Percentiles rank a stretch among this genome's conserved stretches.
These are phyloP conservation scores for Pachyseris speciosa DNA, from an alignment of 64 coral and sea anemone genomes.

Conservation along the genomic window DNA sequence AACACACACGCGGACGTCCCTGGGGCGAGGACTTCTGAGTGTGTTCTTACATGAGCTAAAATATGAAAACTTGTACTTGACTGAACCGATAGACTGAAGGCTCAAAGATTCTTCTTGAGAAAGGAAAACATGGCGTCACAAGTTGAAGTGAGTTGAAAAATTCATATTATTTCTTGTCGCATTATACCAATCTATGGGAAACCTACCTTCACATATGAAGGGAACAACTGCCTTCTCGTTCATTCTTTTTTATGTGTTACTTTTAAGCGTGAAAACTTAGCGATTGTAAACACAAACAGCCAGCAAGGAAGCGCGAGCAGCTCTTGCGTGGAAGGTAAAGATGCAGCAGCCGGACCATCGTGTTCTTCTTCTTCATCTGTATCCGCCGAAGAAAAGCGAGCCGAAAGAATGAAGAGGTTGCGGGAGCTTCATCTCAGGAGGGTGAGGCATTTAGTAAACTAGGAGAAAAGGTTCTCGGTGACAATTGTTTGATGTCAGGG, in stretches of 20 bases:
- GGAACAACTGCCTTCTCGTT: not conserved
- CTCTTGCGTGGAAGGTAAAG: no score
- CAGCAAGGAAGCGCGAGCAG: not conserved
- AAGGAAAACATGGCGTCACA: conserved; percentile 10
- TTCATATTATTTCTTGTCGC: not conserved
- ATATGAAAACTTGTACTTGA: not conserved
- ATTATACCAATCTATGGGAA: no score
- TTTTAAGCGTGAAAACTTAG: not conserved
- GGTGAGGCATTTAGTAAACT: not conserved
- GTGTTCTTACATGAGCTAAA: not conserved
- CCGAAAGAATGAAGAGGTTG: conserved; percentile 91
- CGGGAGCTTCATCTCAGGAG: conserved; percentile 91
- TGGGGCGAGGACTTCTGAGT: not conserved
- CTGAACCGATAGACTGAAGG: not conserved
- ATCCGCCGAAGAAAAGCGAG: conserved; percentile 66
- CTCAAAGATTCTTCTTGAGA: not conserved
- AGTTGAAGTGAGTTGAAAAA: not conserved
- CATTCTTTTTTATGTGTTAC: not conserved
- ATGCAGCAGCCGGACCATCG: not conserved
- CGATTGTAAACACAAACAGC: not conserved
- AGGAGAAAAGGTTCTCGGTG: no score
- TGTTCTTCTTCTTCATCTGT: conserved; percentile 64
- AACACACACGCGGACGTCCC: not conserved
- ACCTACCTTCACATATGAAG: not conserved
- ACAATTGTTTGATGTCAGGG: no score